Base-by-base conservation (phyloP, 2,888 invertebrate species). In the Luffia ferchaultella region DNA sequence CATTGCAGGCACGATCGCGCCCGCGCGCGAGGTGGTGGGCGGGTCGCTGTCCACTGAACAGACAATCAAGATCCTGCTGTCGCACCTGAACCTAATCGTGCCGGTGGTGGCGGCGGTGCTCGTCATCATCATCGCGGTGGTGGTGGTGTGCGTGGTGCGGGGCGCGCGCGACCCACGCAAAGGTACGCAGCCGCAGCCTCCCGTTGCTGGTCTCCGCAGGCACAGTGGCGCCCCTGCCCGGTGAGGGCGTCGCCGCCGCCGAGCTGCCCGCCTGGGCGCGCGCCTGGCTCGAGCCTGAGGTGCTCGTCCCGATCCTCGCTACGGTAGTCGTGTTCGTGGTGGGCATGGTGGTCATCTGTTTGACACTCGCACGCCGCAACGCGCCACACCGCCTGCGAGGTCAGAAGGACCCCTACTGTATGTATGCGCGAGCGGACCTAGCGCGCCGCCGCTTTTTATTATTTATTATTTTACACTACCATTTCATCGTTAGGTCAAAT, bases 1-100 rank as follows among this genome's bases (percentile, higher is more conserved):
- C 84, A 89, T 94, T 94, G 89, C 93, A 95, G 95, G 95, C 91
- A 95, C 95, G 86, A 92, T 95, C 85, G 93, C 95, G 85, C 95
- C 95, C 85, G 76, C 72, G 56, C 92, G 93, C 79, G 94, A 93
- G 76, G 87, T 92, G 68, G 73, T 71, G 56, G 75, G 65, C 63
- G 91, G 91, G 70, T 86, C 90, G 65, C 86, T 89, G 67, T 90
- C 91, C 67, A 85, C 89, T 68, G 93, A 93, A 82, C 93, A 93
- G 77, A 93, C 93, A 62, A 87, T 94, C 85, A 92, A 92, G 88
- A 90, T 93, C 70, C 90, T 95, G 77, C 89, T 95, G 82, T 90
- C 93, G 65, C 94, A 96, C 85, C 89, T 96, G 73, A 95, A 95
- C 87, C 90, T 97, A 71, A 93, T 97, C 84, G 93, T 97, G 67